These are phyloP conservation scores for Probaryconus sp. DNA, from an alignment of 1,140 invertebrate species.

Conservation along the genomic window DNA sequence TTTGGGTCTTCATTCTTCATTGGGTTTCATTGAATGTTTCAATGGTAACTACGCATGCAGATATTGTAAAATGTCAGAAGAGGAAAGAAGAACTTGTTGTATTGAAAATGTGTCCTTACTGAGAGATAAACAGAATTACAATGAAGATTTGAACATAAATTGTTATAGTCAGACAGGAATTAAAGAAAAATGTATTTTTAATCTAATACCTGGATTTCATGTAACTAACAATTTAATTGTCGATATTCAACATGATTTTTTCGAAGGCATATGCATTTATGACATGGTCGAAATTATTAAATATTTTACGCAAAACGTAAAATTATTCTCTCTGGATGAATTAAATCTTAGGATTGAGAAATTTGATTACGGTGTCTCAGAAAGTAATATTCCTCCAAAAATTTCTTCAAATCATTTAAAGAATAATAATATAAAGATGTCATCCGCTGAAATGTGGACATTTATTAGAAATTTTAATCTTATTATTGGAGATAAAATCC, in stretches of 20 bases:
- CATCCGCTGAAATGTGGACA: no score
- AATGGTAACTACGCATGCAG: constrained; percentile 41
- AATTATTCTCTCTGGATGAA: no score
- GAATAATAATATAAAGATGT: no score
- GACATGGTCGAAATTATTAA: constrained; percentile 41
- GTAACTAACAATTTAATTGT: constrained; percentile 39
- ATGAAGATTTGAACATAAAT: constrained; percentile 14
- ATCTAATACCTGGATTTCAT: constrained; percentile 45
- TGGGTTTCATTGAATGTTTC: constrained; percentile 46
- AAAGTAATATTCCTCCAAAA: no score
- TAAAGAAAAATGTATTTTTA: constrained; percentile 39
- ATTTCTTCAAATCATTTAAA: no score
- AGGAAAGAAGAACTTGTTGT: background rate
- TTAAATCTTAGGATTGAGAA: no score
- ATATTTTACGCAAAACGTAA: background rate
- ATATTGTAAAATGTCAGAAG: constrained; percentile 46
- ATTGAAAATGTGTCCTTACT: constrained; percentile 8
- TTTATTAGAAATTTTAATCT: no score
- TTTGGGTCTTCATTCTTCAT: constrained; percentile 32
- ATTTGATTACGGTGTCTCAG: no score
- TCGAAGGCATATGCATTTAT: constrained; percentile 30
- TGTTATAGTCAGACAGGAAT: constrained; percentile 35
- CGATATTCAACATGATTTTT: constrained; percentile 52
- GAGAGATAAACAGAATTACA: constrained; percentile 26
- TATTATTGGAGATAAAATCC: no score